Evolutionary conservation across 2,113 vertebrate genomes (phyloP).

Genomic region (Zosterops pallidus): DNA sequence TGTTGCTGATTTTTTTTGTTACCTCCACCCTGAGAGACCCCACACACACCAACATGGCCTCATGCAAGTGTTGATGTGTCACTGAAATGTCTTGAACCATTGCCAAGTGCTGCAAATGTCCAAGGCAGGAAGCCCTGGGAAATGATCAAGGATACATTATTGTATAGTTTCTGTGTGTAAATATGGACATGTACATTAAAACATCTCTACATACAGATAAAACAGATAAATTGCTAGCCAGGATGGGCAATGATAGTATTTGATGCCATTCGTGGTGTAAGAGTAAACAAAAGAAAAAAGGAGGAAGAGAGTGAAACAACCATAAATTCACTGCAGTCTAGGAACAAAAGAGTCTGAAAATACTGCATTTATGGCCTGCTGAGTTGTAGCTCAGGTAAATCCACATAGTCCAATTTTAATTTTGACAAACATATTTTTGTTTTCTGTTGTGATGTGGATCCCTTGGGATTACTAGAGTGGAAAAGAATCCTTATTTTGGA

Average conservation of each 20-base stretch:
- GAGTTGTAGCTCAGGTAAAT: background rate
- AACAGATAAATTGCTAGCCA: background rate
- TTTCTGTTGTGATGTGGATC: background rate
- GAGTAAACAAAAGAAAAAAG: background rate
- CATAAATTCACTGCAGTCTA: background rate
- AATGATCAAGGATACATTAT: background rate
- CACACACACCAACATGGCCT: accelerated
- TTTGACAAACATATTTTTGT: background rate
- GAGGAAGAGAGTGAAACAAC: background rate
- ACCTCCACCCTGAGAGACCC: background rate
- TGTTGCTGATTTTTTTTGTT: background rate
- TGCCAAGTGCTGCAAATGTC: background rate
- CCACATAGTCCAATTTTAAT: background rate
- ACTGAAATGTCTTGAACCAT: background rate
- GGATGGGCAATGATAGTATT: background rate
- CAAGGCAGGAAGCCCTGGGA: background rate
- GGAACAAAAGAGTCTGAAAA: background rate
- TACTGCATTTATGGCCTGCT: background rate
- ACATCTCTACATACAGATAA: background rate
- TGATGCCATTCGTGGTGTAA: background rate
- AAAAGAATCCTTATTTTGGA: background rate
- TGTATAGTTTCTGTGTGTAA: background rate
- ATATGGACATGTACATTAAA: background rate
- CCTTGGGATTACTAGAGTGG: background rate
- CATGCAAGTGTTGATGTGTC: background rate